Percentiles rank a stretch among this genome's conserved stretches.
Evolutionary conservation across 2,113 vertebrate species (phyloP).

Genomic region (Hemicordylus capensis): DNA sequence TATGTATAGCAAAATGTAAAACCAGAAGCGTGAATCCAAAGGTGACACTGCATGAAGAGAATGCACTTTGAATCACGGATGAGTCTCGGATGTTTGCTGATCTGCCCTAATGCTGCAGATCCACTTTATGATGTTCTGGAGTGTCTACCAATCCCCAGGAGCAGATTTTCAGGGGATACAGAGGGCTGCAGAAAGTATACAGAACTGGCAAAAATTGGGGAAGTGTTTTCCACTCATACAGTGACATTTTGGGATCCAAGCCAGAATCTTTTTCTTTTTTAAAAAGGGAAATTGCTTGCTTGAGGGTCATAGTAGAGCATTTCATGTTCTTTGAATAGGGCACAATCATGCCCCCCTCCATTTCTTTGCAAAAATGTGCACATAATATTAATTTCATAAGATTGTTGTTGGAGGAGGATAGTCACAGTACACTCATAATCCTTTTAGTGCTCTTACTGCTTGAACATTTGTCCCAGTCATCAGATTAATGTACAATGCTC

Average conservation of each 20-base stretch:
- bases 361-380: neutral
- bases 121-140: too few relatives aligned
- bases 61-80: too few relatives aligned
- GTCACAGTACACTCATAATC: neutral
- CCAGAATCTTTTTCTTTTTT: neutral
- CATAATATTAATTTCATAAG: neutral
- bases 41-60: too few relatives aligned
- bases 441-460: neutral
- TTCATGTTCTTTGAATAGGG: neutral
- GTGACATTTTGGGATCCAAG: neutral
- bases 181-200: too few relatives aligned
- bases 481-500: constrained; percentile 81
- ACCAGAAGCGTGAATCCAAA: neutral
- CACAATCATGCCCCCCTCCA: neutral
- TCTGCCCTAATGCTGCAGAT: too few relatives aligned
- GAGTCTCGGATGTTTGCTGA: too few relatives aligned
- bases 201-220: too few relatives aligned
- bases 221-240: neutral
- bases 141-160: too few relatives aligned
- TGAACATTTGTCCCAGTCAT: constrained; percentile 70
- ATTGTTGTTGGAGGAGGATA: neutral
- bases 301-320: neutral
- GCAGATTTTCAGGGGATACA: too few relatives aligned
- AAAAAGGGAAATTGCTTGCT: neutral
- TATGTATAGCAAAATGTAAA: neutral